Evolutionary conservation across 2,113 vertebrate genomes (phyloP).

Genomic region (Motacilla alba): DNA sequence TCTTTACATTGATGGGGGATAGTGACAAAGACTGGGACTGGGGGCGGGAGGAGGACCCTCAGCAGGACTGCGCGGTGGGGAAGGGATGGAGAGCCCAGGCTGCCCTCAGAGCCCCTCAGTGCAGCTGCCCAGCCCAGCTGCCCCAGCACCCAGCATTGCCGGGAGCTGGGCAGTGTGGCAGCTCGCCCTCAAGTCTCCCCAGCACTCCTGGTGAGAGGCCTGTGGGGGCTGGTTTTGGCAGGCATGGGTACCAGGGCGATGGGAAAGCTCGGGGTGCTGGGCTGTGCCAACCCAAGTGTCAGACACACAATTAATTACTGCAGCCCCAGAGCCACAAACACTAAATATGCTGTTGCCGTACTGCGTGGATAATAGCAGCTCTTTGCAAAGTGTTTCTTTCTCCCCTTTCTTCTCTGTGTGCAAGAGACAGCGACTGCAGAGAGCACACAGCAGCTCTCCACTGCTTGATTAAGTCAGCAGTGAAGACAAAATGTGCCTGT

Average conservation of each 20-base stretch:
- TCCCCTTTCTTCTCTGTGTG: background rate
- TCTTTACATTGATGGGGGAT: background rate
- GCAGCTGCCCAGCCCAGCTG: background rate
- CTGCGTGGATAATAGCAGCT: background rate
- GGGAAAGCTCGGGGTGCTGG: background rate
- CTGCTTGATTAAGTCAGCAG: constrained; percentile 53
- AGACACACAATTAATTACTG: constrained; percentile 35
- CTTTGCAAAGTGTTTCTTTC: constrained; percentile 34
- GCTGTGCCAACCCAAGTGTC: constrained; percentile 3
- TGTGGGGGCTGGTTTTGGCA: background rate
- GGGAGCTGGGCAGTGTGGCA: background rate
- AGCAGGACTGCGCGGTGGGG: background rate
- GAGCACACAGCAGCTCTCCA: background rate
- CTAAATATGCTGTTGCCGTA: background rate
- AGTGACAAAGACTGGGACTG: background rate
- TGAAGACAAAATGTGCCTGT: constrained; percentile 4
- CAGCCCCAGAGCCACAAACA: background rate
- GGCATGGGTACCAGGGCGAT: background rate
- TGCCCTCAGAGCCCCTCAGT: background rate
- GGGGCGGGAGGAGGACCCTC: background rate
- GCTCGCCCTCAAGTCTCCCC: accelerated
- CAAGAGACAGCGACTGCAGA: constrained; percentile 17
- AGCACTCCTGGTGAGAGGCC: background rate
- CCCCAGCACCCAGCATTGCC: background rate
- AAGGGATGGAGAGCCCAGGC: background rate